Evolutionary conservation across 2,888 invertebrate genomes (phyloP).

Genomic region (Morinoia aosen): DNA sequence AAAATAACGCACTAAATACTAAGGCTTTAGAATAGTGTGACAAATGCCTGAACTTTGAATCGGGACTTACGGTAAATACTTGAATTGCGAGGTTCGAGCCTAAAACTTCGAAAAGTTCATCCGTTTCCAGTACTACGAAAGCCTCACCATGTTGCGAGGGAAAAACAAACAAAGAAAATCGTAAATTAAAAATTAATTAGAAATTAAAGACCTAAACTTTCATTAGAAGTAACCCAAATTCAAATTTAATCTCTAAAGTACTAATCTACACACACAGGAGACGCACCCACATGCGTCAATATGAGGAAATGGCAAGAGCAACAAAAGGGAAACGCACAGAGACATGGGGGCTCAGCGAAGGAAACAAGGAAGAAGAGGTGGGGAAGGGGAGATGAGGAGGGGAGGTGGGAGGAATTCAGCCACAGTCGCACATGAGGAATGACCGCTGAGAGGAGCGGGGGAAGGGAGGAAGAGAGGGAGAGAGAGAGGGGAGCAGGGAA

Average conservation of each 20-base stretch:
- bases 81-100: too few relatives aligned
- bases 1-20: too few relatives aligned
- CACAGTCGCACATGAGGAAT: neutral
- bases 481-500: neutral
- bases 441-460: neutral
- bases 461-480: neutral
- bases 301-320: neutral
- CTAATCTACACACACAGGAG: neutral
- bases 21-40: too few relatives aligned
- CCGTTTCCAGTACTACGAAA: too few relatives aligned
- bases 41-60: too few relatives aligned
- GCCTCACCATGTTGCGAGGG: neutral
- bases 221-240: neutral
- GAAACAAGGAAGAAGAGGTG: conserved; percentile 13
- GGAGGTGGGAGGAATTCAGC: neutral
- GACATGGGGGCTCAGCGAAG: neutral
- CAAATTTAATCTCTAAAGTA: neutral
- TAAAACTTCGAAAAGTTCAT: too few relatives aligned
- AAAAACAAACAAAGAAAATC: neutral
- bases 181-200: neutral
- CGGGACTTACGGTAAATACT: too few relatives aligned
- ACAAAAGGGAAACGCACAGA: neutral
- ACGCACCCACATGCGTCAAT: neutral
- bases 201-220: neutral
- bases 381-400: neutral